These are phyloP conservation scores for Zeus faber DNA, from an alignment of 2,113 vertebrate genomes.

Conservation along the genomic window DNA sequence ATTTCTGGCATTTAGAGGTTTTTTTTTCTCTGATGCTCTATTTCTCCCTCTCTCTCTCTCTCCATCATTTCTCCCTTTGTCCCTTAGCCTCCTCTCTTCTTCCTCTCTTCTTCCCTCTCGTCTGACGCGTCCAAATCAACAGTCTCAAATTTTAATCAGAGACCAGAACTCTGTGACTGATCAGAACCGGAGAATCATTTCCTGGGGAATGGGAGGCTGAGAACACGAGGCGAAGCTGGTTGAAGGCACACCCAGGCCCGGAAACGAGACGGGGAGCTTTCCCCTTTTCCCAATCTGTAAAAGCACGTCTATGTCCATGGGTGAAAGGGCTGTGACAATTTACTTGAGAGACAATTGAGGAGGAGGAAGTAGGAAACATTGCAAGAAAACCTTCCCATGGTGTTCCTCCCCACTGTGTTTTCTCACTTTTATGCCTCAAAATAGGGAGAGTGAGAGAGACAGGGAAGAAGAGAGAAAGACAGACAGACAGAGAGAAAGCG, in stretches of 20 bases:
- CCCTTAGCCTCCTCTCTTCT: too few relatives aligned
- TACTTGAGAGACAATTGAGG: too few relatives aligned
- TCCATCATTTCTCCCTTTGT: background rate
- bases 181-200: background rate
- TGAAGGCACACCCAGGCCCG: too few relatives aligned
- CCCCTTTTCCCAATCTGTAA: too few relatives aligned
- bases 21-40: background rate
- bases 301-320: too few relatives aligned
- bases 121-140: background rate
- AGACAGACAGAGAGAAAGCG: background rate
- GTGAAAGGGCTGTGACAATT: too few relatives aligned
- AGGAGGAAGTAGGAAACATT: too few relatives aligned
- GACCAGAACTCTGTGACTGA: background rate
- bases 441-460: background rate
- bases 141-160: background rate
- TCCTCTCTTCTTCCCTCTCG: slow-evolving; percentile 1
- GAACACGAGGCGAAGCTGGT: background rate
- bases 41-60: background rate
- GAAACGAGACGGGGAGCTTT: too few relatives aligned
- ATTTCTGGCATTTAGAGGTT: slow-evolving; percentile 35
- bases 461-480: background rate
- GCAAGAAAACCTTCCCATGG: too few relatives aligned
- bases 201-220: background rate
- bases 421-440: too few relatives aligned
- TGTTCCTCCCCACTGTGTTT: too few relatives aligned